Percentiles rank a stretch among this genome's conserved stretches.
Conservation (phyloP, 1,140 invertebrate species). For the Lucilia sericata region DNA sequence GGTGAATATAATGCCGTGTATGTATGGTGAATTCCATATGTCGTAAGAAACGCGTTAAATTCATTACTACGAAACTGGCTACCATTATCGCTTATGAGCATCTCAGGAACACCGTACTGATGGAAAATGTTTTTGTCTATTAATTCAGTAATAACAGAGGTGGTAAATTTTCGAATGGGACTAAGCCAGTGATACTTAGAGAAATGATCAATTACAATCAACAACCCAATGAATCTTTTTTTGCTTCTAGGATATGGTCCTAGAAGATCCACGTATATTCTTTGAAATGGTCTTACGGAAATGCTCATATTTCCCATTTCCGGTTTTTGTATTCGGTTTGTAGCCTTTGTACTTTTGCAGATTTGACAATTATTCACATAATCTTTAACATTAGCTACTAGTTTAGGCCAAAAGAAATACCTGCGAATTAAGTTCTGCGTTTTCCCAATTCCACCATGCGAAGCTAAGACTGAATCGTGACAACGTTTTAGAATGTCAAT, state of each 20-base stretch:
- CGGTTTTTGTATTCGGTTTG: conserved; percentile 11
- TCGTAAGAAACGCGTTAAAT: background rate
- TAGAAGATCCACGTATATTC: conserved; percentile 30
- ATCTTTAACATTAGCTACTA: conserved; percentile 8
- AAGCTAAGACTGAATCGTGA: background rate
- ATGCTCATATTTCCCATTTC: background rate
- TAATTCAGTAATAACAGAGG: background rate
- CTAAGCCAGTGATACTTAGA: background rate
- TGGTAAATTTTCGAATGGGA: conserved; percentile 28
- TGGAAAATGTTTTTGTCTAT: conserved; percentile 16
- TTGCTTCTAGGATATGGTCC: conserved; percentile 44
- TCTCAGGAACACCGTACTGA: conserved; percentile 23
- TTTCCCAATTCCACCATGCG: conserved; percentile 44
- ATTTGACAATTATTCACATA: conserved; percentile 27
- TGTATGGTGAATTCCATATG: background rate
- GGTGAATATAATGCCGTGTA: conserved; percentile 36
- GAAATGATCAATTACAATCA: conserved; percentile 39
- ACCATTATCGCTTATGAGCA: conserved; percentile 32
- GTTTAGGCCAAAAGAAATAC: background rate
- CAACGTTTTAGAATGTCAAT: background rate
- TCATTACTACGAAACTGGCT: background rate
- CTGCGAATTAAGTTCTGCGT: conserved; percentile 27
- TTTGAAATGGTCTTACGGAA: conserved; percentile 16
- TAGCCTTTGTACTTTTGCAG: conserved; percentile 9
- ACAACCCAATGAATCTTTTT: conserved; percentile 7